phyloP scores from a whole-genome alignment of 2,797 vertebrate genomes.

The Rousettus madagascariensis region DNA sequence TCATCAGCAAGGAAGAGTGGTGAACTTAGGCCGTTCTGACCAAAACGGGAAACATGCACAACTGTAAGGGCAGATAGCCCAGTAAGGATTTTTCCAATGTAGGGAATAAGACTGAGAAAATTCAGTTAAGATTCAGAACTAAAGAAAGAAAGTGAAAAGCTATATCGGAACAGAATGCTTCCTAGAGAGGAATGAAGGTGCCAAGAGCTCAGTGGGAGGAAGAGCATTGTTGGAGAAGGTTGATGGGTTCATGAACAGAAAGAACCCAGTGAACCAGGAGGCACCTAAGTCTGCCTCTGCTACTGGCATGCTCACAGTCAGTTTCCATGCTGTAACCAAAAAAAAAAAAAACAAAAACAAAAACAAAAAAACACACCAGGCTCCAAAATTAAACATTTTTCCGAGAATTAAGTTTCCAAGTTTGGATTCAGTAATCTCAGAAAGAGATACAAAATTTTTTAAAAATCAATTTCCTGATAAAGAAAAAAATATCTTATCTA shows the following conservation, averaged over 20 bases:
- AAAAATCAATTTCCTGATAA: constrained; percentile 66
- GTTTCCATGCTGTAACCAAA: background rate
- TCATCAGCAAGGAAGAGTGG: background rate
- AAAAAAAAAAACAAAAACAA: background rate
- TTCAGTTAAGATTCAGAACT: background rate
- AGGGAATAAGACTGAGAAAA: background rate
- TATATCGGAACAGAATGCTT: background rate
- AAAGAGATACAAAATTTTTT: constrained; percentile 64
- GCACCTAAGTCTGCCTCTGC: fast-evolving
- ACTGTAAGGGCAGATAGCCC: background rate
- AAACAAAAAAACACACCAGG: background rate
- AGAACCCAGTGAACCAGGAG: background rate
- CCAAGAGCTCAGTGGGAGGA: background rate
- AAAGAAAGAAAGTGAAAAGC: background rate
- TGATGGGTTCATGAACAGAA: background rate
- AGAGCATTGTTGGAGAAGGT: background rate
- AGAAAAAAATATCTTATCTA: constrained; percentile 60
- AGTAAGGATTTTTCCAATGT: background rate
- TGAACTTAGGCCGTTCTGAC: background rate
- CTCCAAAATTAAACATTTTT: constrained; percentile 59
- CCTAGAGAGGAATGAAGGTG: background rate
- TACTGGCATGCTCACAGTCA: too few relatives aligned
- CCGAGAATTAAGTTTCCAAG: constrained; percentile 61
- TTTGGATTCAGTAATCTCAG: constrained; percentile 62
- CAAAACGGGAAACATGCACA: background rate